Conservation (phyloP, 2,888 invertebrate genomes). For the Alentia gelatinosa region DNA sequence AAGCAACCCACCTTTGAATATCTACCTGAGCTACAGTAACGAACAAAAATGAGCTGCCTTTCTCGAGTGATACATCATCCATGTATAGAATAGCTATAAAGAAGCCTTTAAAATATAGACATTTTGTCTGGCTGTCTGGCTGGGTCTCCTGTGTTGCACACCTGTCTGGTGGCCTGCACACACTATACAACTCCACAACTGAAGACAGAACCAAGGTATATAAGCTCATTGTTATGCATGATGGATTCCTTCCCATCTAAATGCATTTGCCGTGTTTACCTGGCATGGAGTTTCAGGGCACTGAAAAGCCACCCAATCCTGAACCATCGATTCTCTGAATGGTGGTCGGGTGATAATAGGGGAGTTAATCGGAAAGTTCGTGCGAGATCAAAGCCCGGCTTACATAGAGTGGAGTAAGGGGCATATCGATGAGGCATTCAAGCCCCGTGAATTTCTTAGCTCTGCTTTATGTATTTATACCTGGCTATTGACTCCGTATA, state of each 20-base stretch:
- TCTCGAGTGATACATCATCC: too few relatives aligned
- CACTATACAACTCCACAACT: background rate
- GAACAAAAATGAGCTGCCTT: too few relatives aligned
- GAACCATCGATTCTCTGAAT: background rate
- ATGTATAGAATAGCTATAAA: too few relatives aligned
- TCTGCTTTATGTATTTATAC: too few relatives aligned
- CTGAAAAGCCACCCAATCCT: background rate
- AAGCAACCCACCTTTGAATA: too few relatives aligned
- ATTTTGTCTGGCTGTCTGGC: too few relatives aligned
- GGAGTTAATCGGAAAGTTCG: background rate
- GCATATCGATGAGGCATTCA: background rate
- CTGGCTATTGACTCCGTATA: too few relatives aligned
- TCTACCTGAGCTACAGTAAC: too few relatives aligned
- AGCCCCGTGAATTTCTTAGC: too few relatives aligned
- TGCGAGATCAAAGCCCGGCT: background rate
- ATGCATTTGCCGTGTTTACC: constrained; percentile 1
- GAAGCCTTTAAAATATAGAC: too few relatives aligned
- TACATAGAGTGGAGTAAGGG: background rate
- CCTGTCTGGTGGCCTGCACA: too few relatives aligned
- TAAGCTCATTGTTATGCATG: background rate
- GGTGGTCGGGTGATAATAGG: background rate
- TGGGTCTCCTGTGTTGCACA: too few relatives aligned
- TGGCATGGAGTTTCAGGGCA: background rate
- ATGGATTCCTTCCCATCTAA: background rate
- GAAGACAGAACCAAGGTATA: background rate